Evolutionary conservation across 2,797 vertebrate genomes (phyloP).

Genomic region (Trachops cirrhosus): DNA sequence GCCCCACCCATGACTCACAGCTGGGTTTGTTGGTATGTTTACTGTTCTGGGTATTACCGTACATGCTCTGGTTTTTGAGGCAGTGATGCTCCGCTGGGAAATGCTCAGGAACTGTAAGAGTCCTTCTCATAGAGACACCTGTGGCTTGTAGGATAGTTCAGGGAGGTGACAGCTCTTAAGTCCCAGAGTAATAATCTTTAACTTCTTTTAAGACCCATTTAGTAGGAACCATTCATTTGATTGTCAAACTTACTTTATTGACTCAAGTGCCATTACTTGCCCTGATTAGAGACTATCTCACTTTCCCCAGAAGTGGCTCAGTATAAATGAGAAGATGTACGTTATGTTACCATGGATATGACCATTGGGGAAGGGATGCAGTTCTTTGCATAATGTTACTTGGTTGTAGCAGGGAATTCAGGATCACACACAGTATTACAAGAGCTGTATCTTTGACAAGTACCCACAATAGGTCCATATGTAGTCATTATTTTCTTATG

Average conservation of each 20-base stretch:
- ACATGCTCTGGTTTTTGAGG: background rate
- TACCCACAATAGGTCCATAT: background rate
- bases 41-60: background rate
- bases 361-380: background rate
- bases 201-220: background rate
- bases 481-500: background rate
- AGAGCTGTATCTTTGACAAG: background rate
- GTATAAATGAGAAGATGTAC: background rate
- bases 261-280: background rate
- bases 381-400: background rate
- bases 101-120: background rate
- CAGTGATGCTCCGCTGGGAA: background rate
- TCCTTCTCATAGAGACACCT: background rate
- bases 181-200: constrained; percentile 9
- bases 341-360: background rate
- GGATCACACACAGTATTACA: background rate
- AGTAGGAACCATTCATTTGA: background rate
- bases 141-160: background rate
- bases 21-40: background rate
- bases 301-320: background rate
- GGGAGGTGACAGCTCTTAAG: background rate
- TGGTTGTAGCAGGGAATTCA: background rate
- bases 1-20: background rate
- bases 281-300: background rate
- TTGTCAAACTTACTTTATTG: background rate